These are phyloP conservation scores for Steinernema hermaphroditum DNA, from an alignment of 2,888 invertebrate genomes.

Conservation along the genomic window DNA sequence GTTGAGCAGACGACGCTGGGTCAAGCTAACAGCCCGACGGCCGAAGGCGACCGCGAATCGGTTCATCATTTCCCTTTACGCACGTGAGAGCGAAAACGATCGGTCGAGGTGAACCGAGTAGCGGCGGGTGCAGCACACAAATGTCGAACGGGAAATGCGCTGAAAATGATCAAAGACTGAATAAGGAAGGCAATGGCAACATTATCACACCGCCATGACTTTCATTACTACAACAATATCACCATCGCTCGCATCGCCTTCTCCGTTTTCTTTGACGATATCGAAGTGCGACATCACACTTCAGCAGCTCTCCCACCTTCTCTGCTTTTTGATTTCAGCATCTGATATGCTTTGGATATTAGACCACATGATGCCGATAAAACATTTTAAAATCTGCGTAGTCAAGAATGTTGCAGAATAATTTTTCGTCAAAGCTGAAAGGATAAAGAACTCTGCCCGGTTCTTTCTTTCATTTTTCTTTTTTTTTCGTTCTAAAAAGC, in stretches of 20 bases:
- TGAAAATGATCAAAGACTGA: conserved; percentile 26
- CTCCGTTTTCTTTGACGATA: neutral
- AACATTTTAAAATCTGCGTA: no score
- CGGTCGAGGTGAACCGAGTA: neutral
- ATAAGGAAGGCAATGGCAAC: conserved; percentile 9
- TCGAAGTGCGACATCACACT: neutral
- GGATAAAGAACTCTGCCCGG: no score
- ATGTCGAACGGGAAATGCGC: conserved; percentile 6
- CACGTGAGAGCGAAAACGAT: neutral
- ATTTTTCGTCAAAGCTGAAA: no score
- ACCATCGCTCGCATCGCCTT: neutral
- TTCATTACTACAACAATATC: conserved; percentile 18
- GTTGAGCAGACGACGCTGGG: conserved; percentile 25
- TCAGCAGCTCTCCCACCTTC: no score
- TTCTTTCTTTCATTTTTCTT: no score
- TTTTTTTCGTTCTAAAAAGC: no score
- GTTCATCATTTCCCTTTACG: neutral
- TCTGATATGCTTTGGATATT: no score
- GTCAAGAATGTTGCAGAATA: no score
- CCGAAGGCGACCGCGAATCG: conserved; percentile 13
- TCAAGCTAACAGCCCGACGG: conserved; percentile 5
- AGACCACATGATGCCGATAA: no score
- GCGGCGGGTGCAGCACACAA: neutral
- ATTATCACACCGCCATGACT: conserved; percentile 19
- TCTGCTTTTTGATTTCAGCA: no score